Conservation (phyloP, 30 jellyfish, hydroid and myxozoan species). For the Aurelia sp. region DNA sequence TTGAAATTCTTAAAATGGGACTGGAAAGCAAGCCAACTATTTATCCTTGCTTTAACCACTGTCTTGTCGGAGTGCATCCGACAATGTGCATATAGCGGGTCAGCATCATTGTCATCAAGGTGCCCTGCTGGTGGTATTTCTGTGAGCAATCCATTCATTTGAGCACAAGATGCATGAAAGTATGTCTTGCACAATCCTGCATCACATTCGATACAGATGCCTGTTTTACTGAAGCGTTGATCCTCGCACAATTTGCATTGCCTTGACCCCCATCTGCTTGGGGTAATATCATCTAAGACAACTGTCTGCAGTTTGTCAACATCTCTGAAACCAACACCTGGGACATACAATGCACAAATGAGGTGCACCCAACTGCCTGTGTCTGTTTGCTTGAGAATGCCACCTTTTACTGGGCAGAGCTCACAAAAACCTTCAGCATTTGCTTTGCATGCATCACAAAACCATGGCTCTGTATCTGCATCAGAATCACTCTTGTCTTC, state of each 20-base stretch:
- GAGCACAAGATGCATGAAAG: conserved; percentile 97
- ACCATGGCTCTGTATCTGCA: conserved; percentile 97
- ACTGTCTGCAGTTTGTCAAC: conserved; percentile 84
- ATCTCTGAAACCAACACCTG: conserved; percentile 92
- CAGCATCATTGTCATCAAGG: conserved; percentile 79
- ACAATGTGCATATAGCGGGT: conserved; percentile 95
- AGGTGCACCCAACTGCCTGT: conserved; percentile 97
- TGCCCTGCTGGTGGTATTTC: conserved; percentile 92
- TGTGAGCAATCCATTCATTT: conserved; percentile 86
- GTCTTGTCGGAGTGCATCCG: conserved; percentile 87
- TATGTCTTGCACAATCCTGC: conserved; percentile 93
- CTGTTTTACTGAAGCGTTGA: conserved; percentile 87
- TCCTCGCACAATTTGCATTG: conserved; percentile 90
- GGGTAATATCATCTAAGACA: conserved; percentile 83
- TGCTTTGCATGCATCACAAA: conserved; percentile 98
- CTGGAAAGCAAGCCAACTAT: conserved; percentile 77
- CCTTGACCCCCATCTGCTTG: conserved; percentile 88
- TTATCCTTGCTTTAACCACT: conserved; percentile 55
- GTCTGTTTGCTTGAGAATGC: conserved; percentile 88
- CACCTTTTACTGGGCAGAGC: conserved; percentile 95
- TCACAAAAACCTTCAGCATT: conserved; percentile 79
- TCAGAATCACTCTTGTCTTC: conserved; percentile 87
- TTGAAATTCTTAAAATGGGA: conserved; percentile 64
- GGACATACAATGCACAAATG: conserved; percentile 95
- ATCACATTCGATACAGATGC: conserved; percentile 94